Conservation (phyloP, 2,113 vertebrate species). For the Chrysemys picta region DNA sequence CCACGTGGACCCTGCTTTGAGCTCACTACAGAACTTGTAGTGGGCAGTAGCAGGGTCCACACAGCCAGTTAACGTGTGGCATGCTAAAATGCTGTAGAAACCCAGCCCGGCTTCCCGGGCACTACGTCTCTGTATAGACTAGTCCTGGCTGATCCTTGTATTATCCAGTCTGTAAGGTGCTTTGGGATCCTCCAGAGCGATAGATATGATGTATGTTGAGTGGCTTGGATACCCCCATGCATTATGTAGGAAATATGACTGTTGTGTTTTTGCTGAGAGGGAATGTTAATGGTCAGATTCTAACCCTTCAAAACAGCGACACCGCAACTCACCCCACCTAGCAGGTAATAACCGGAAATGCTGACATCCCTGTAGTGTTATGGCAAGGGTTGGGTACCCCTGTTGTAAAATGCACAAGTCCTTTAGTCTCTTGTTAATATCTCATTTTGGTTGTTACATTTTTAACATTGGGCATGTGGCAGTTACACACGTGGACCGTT, state of each 20-base stretch:
- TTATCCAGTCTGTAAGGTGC: background rate
- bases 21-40: background rate
- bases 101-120: too few species aligned
- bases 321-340: background rate
- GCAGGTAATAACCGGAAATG: constrained; percentile 6
- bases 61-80: background rate
- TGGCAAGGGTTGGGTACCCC: background rate
- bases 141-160: background rate
- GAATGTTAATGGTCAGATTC: constrained; percentile 4
- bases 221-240: background rate
- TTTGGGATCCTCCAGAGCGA: constrained; percentile 13
- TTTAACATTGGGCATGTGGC: constrained; percentile 63
- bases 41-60: background rate
- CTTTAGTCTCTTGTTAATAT: constrained; percentile 53
- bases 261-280: background rate
- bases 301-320: constrained; percentile 9
- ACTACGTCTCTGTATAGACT: background rate
- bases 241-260: background rate
- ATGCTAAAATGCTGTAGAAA: background rate
- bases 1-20: background rate
- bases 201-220: background rate
- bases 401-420: background rate
- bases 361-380: constrained; percentile 20
- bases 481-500: constrained; percentile 60
- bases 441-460: constrained; percentile 62